Percentiles rank a stretch among this genome's conserved stretches.
Evolutionary conservation across 2,797 vertebrate species (phyloP).

Genomic region (Thripadectes ignobilis): DNA sequence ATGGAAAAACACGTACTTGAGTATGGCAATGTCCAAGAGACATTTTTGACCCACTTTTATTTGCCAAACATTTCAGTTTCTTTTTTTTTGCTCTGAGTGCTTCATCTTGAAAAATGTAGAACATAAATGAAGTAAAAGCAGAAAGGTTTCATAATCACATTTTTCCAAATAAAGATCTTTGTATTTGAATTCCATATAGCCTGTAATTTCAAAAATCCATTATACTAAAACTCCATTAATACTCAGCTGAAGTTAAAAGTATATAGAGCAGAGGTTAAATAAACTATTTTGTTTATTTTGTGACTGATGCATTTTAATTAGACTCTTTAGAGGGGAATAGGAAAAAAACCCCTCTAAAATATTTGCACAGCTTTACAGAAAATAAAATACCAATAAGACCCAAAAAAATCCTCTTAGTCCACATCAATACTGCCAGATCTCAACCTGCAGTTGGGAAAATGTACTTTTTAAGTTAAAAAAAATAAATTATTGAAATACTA

Average conservation of each 20-base stretch:
- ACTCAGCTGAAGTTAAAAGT: slow-evolving; percentile 9
- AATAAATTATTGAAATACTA: neutral
- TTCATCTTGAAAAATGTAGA: neutral
- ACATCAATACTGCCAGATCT: neutral
- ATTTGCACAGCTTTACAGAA: slow-evolving; percentile 10
- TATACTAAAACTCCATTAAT: slow-evolving; percentile 13
- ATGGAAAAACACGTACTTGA: neutral
- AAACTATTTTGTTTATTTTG: slow-evolving; percentile 30
- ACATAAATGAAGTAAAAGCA: neutral
- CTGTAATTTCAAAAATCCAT: slow-evolving; percentile 36
- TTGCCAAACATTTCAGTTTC: slow-evolving; percentile 4
- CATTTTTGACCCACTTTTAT: neutral
- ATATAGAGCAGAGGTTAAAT: slow-evolving; percentile 25
- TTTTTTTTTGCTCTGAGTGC: slow-evolving; percentile 14
- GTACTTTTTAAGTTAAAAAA: neutral
- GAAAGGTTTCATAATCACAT: neutral
- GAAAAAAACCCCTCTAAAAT: neutral
- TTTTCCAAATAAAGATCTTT: slow-evolving; percentile 4
- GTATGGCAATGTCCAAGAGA: neutral
- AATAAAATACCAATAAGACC: neutral
- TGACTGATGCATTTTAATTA: neutral
- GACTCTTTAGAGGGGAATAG: neutral
- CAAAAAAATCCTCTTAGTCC: neutral
- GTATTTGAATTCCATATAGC: slow-evolving; percentile 2
- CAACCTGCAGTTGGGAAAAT: neutral